Percentiles rank a stretch among this genome's conserved stretches.
phyloP scores from a whole-genome alignment of 1,140 invertebrate genomes.

The Cyphomyrmex costatus region DNA sequence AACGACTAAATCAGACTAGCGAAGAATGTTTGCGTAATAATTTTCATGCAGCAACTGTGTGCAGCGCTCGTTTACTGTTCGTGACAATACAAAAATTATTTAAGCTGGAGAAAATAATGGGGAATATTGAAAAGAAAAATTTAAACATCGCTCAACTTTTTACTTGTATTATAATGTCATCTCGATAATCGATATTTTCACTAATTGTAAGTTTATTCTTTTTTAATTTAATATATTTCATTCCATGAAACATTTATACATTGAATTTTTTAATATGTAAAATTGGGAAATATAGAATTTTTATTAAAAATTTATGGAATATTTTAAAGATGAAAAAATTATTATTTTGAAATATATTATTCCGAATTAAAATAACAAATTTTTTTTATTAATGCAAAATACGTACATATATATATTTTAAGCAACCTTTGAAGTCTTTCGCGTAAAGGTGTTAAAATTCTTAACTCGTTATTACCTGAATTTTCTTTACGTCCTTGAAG shows the following conservation, averaged over 20 bases:
- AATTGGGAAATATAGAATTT: neutral
- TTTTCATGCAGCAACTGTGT: slow-evolving; percentile 26
- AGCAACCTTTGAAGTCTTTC: neutral
- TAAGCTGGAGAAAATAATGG: neutral
- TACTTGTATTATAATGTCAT: neutral
- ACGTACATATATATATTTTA: neutral
- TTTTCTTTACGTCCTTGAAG: neutral
- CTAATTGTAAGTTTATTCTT: slow-evolving; percentile 40
- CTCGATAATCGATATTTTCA: slow-evolving; percentile 37
- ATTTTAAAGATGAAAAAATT: neutral
- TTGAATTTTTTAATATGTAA: neutral
- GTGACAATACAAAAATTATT: slow-evolving; percentile 57
- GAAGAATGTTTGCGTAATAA: slow-evolving; percentile 37
- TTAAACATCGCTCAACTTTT: slow-evolving; percentile 25
- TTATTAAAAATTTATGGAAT: slow-evolving; percentile 18
- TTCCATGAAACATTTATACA: neutral
- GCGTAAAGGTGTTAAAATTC: neutral
- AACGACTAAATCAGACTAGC: slow-evolving; percentile 9
- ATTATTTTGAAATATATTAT: neutral
- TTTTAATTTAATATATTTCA: slow-evolving; percentile 19
- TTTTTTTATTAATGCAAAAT: neutral
- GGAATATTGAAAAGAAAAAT: slow-evolving; percentile 36
- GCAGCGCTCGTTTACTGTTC: slow-evolving; percentile 10
- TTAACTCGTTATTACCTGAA: slow-evolving; percentile 11
- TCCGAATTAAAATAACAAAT: neutral